Percentiles rank a stretch among this genome's conserved stretches.
These are phyloP conservation scores for Slavum lentiscoides DNA, from an alignment of 2,888 invertebrate species.

Conservation along the genomic window DNA sequence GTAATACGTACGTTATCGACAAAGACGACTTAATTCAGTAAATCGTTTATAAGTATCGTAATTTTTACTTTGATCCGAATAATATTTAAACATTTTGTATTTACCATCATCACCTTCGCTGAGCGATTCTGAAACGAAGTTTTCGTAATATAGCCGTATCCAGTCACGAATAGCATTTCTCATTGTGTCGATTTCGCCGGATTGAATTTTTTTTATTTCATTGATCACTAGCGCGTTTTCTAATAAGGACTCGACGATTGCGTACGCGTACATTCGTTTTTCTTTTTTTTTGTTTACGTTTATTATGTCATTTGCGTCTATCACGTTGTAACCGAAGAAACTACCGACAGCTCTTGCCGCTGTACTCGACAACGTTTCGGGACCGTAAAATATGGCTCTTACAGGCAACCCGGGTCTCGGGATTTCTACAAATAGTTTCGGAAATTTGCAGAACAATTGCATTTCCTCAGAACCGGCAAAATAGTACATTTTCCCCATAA, in stretches of 20 bases:
- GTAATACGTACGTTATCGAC: too few species aligned
- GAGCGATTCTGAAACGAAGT: not conserved
- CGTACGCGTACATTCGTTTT: not conserved
- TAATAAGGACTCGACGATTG: not conserved
- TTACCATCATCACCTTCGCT: not conserved
- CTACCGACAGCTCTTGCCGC: not conserved
- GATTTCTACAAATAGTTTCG: not conserved
- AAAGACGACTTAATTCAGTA: too few species aligned
- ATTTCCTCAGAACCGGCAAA: constrained; percentile 21
- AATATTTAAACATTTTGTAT: not conserved
- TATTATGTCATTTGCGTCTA: not conserved
- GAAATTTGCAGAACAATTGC: not conserved
- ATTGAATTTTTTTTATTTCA: not conserved
- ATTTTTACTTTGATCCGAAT: not conserved
- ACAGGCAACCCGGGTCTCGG: not conserved
- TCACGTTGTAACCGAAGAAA: not conserved
- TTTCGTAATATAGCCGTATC: not conserved
- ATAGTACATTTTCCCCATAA: constrained; percentile 19
- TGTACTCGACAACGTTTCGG: not conserved
- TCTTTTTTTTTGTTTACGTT: too few species aligned
- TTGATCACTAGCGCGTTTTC: not conserved
- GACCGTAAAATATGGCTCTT: constrained; percentile 36
- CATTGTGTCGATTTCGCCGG: not conserved
- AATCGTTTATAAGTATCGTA: too few species aligned
- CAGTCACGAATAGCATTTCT: constrained; percentile 12